Conservation (phyloP, 1,140 invertebrate genomes). For the Meloidogyne floridensis region DNA sequence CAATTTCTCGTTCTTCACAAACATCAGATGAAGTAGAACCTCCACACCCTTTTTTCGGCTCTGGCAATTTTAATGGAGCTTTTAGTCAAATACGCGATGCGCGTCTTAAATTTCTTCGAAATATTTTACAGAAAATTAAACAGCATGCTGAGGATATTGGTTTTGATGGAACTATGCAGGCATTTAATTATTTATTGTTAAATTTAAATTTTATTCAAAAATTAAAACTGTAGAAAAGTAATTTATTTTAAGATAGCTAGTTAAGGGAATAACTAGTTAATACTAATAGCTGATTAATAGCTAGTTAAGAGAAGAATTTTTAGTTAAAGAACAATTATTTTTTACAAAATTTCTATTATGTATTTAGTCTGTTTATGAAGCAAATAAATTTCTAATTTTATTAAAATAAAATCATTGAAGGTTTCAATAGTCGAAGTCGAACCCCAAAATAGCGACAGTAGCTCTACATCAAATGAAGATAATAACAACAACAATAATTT, state of each 20-base stretch:
- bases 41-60: background rate
- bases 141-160: constrained; percentile 60
- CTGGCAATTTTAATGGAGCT: background rate
- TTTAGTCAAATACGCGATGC: constrained; percentile 42
- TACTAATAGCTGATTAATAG: too few relatives aligned
- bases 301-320: too few relatives aligned
- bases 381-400: constrained; percentile 15
- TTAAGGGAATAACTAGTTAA: too few relatives aligned
- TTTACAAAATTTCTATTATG: too few relatives aligned
- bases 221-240: too few relatives aligned
- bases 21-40: constrained; percentile 18
- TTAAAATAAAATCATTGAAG: background rate
- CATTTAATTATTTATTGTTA: constrained; percentile 11
- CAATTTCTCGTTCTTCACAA: constrained; percentile 10
- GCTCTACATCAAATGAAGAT: background rate
- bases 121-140: constrained; percentile 59
- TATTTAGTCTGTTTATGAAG: background rate
- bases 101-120: constrained; percentile 51
- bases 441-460: constrained; percentile 37
- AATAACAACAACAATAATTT: constrained; percentile 17
- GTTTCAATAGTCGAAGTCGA: constrained; percentile 49
- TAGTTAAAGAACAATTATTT: too few relatives aligned
- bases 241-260: too few relatives aligned
- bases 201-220: too few relatives aligned
- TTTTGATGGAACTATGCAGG: constrained; percentile 64